These are phyloP conservation scores for Caenorhabditis auriculariae DNA, from an alignment of 2,888 invertebrate genomes.

Conservation along the genomic window DNA sequence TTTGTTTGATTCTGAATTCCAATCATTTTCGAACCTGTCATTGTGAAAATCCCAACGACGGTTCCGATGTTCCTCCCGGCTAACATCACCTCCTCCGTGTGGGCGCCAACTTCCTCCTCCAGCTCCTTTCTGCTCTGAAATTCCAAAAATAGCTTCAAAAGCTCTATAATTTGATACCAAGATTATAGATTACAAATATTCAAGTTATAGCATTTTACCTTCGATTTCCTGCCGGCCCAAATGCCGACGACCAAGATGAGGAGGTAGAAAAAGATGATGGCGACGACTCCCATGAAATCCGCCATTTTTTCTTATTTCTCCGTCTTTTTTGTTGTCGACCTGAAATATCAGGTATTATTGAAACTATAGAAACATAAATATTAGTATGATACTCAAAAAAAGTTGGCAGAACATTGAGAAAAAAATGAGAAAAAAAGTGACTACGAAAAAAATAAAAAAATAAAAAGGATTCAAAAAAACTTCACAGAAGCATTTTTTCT, in stretches of 20 bases:
- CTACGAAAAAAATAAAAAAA: too few relatives aligned
- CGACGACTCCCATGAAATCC: constrained; percentile 75
- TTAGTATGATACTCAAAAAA: too few relatives aligned
- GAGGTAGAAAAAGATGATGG: constrained; percentile 92
- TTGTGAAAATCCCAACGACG: constrained; percentile 96
- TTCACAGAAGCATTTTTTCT: too few relatives aligned
- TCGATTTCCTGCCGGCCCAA: constrained; percentile 90
- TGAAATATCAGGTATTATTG: too few relatives aligned
- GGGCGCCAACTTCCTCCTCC: constrained; percentile 68
- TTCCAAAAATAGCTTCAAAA: neutral
- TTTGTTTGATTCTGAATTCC: neutral
- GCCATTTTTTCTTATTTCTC: too few relatives aligned
- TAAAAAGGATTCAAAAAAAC: too few relatives aligned
- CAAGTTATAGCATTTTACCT: constrained; percentile 64
- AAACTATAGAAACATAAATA: too few relatives aligned
- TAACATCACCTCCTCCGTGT: constrained; percentile 93
- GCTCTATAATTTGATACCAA: neutral
- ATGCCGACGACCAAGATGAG: constrained; percentile 92
- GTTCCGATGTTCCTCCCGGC: constrained; percentile 92
- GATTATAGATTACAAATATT: neutral
- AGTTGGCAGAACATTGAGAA: too few relatives aligned
- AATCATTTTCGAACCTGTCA: constrained; percentile 77
- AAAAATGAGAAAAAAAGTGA: too few relatives aligned
- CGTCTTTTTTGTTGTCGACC: too few relatives aligned
- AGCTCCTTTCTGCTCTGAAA: constrained; percentile 28